Conservation (phyloP, 35 echinoderm and acorn worm genomes). For the Heliocidaris erythrogramma region DNA sequence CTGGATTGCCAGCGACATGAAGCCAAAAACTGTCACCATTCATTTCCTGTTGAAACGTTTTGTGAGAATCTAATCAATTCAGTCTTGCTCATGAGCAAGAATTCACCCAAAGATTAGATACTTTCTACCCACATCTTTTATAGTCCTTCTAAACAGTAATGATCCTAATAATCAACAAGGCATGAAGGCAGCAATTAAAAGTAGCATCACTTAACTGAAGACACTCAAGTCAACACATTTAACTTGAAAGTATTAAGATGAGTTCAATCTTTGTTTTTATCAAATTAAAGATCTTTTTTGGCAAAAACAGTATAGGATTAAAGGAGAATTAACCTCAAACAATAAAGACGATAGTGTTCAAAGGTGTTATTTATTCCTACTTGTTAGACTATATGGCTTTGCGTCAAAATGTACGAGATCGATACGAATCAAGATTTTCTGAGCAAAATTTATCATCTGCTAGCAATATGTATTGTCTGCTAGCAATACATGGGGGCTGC, state of each 20-base stretch:
- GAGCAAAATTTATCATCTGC: too few species aligned
- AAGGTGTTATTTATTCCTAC: too few species aligned
- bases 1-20: neutral
- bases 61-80: neutral
- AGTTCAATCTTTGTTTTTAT: neutral
- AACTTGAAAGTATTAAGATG: neutral
- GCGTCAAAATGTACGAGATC: too few species aligned
- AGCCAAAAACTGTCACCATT: neutral
- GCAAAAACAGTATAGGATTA: neutral
- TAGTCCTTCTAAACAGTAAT: neutral
- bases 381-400: too few species aligned
- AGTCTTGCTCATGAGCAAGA: neutral
- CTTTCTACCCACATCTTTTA: neutral
- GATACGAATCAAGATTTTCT: too few species aligned
- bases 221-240: neutral
- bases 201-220: neutral
- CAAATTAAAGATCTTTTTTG: neutral
- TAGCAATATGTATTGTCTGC: too few species aligned
- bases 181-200: neutral
- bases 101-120: neutral
- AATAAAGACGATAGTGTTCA: too few species aligned
- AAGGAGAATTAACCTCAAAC: too few species aligned
- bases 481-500: too few species aligned
- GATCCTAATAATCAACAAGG: neutral
- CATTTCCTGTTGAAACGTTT: constrained; percentile 3